Evolutionary conservation across 2,888 invertebrate genomes (phyloP).

Genomic region (Phaonia tiefii): DNA sequence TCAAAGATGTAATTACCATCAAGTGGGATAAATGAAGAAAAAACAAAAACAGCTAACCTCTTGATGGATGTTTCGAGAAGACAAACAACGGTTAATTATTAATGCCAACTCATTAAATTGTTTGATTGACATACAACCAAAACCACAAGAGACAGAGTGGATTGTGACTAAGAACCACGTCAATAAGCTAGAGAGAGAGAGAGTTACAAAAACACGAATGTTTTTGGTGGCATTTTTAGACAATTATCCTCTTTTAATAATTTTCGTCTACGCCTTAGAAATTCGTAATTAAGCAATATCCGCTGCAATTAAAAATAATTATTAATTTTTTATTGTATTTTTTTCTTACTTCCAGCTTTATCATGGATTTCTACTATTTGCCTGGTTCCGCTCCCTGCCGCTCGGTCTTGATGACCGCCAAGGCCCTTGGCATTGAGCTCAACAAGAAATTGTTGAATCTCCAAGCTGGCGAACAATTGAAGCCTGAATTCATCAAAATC

Average conservation of each 20-base stretch:
- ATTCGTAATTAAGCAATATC: constrained; percentile 45
- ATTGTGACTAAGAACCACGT: too few species aligned
- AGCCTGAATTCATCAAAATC: constrained; percentile 86
- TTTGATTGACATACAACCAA: too few species aligned
- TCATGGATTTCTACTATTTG: constrained; percentile 85
- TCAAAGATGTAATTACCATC: neutral
- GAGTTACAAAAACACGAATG: too few species aligned
- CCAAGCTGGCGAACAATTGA: constrained; percentile 85
- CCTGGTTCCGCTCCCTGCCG: constrained; percentile 86
- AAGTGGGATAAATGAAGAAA: neutral
- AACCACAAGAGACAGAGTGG: too few species aligned
- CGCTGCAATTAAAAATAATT: constrained; percentile 4
- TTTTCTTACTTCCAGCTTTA: constrained; percentile 28
- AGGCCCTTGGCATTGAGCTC: constrained; percentile 84
- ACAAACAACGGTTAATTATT: constrained; percentile 20
- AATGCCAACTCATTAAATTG: neutral
- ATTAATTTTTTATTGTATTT: constrained; percentile 11
- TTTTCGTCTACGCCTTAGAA: too few species aligned
- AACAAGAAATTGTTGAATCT: constrained; percentile 85
- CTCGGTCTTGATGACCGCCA: constrained; percentile 84
- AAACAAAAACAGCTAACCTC: neutral
- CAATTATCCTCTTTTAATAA: too few species aligned
- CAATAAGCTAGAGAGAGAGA: too few species aligned
- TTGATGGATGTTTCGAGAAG: constrained; percentile 7
- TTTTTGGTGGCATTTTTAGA: too few species aligned